phyloP scores from a whole-genome alignment of 2,797 vertebrate genomes.

The Characodon lateralis region DNA sequence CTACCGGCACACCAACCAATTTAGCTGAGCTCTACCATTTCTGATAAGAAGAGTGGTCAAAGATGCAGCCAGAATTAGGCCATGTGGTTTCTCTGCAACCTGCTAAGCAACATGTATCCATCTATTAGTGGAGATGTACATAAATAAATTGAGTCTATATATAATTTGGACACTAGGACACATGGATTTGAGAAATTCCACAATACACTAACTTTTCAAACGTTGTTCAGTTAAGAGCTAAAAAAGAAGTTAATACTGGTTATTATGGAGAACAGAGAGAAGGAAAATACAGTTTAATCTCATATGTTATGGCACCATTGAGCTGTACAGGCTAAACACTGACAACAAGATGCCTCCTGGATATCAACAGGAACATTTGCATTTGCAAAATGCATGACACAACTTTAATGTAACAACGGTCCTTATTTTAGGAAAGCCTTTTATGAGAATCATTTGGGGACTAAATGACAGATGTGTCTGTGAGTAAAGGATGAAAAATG shows the following conservation, averaged over 20 bases:
- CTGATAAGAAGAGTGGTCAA: not conserved
- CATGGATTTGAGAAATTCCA: not conserved
- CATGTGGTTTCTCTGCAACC: not conserved
- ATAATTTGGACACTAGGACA: not conserved
- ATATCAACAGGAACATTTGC: not conserved
- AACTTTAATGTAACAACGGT: slow-evolving; percentile 5
- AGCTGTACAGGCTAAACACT: not conserved
- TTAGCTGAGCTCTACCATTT: not conserved
- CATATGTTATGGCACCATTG: not conserved
- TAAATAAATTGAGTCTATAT: not conserved
- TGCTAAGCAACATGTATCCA: not conserved
- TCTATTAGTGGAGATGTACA: not conserved
- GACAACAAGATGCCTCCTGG: not conserved
- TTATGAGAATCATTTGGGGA: slow-evolving; percentile 9
- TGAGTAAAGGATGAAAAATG: slow-evolving; percentile 3
- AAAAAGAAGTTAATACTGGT: not conserved
- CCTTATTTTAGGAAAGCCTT: slow-evolving; percentile 8
- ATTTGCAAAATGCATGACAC: not conserved
- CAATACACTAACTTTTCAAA: not conserved
- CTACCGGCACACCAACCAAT: not conserved
- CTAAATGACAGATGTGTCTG: slow-evolving; percentile 8
- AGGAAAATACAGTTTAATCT: not conserved
- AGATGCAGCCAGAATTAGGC: not conserved
- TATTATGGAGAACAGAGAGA: not conserved
- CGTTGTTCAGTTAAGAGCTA: not conserved